Base-by-base conservation (phyloP, 2,888 invertebrate species). In the Isotomurus palustris region DNA sequence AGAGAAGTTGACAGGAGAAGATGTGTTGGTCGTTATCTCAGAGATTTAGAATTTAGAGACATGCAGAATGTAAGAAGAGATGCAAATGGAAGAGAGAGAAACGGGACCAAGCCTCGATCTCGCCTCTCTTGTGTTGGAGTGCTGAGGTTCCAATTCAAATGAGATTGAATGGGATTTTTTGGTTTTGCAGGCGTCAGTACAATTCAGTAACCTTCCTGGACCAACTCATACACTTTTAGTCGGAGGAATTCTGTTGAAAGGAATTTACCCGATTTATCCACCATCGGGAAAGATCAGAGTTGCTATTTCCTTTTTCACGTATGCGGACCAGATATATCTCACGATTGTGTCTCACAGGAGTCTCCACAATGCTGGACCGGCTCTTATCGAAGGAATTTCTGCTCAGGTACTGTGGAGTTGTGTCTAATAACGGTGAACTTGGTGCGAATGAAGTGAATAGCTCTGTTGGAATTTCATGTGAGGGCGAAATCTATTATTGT, bases 221-320 rank as follows among this genome's bases (percentile, higher is more conserved):
- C 80, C 81, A 10, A 75, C 77, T 35, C 73, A 73, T 3, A 68
- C 73, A 0, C 67, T 79, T 32, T 74, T 75, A 57, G 73, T 80
- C 40, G 78, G 77, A 38, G 76, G 76, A 12, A 72, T 71, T 58
- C 71, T 73, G 1, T 63, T 75, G 43, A 74, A 74, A 68, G 73
- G 73, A 19, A 72, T 76, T 51, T 75, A 74, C 60, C 73, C 75
- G n/a, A 67, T 79, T 73, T 74, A 78, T 64, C 79, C 80, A 2
- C 77, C 79, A 4, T 73, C 77, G 28, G 74, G 76, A 19, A 73
- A 75, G 24, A 74, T 79, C 44, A 76, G 78, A 8, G 72, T 80
- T 27, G 76, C 78, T 1, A 74, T 80, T 32, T 78, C 80, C 8
- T 77, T 79, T 57, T 75, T 80, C 64, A 78, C 78, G 36, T 81